Base-by-base conservation (phyloP, 2,797 vertebrate genomes). In the Anas flavirostris region DNA sequence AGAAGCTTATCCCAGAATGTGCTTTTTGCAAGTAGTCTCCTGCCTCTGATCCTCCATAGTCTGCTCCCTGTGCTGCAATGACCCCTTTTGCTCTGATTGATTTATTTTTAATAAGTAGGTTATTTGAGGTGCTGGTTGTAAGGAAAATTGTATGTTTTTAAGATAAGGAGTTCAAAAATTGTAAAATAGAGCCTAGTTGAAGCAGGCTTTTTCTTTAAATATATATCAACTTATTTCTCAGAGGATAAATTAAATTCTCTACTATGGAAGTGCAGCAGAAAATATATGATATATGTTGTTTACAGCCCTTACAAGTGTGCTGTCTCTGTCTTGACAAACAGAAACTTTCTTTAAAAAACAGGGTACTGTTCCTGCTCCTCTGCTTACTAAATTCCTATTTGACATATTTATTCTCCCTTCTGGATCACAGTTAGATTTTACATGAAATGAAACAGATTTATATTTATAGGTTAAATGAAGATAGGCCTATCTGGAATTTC, bases 381-480 rank as follows among this genome's bases (percentile, higher is more conserved):
- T 72, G 31, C 17, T 79, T 81, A 63, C 19, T 93, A 80, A 90
- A 92, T 78, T 86, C n/a, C 4, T 1, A 3, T 86, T 88, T 93
- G 77, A 91, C 26, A 35, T 0, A 3, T 91, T 92, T 95, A 78
- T 90, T 82, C 21, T 86, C 19, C 55, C 16, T 41, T 76, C 62
- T 82, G 62, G 60, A 76, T 74, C 53, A 63, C 50, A 84, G 68
- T 58, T 90, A 67, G 39, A 63, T 81, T 96, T 94, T 90, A 44
- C 15, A 18, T 76, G 86, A 92, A 87, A 64, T 44, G 33, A 84
- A 93, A 88, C 18, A 88, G 21, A 91, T 90, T 86, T 94, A n/a
- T 88, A 79, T 79, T 85, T 81, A 76, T 35, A 66, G 14, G 64
- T 72, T 85, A 95, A 84, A 92, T 72, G 35, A 86, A 96, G 88